Conservation (phyloP, 1,140 invertebrate genomes). For the Bathynomus jamesi region DNA sequence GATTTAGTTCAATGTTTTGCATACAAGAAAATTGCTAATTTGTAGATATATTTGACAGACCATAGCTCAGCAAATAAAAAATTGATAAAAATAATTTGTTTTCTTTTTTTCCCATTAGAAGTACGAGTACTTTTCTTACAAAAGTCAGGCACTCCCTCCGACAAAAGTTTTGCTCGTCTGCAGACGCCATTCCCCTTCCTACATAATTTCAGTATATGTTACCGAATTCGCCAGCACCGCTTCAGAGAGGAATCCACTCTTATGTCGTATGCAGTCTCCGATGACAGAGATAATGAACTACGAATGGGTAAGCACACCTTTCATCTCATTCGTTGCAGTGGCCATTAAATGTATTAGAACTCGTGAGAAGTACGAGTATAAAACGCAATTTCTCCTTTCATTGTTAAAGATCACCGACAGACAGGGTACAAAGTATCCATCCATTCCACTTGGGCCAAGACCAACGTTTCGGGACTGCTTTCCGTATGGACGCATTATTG, state of each 20-base stretch:
- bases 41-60: too few species aligned
- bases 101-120: too few species aligned
- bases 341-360: too few species aligned
- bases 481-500: conserved; percentile 24
- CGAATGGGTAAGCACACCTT: too few species aligned
- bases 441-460: conserved; percentile 18
- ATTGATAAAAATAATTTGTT: too few species aligned
- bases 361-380: too few species aligned
- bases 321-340: too few species aligned
- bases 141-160: neutral
- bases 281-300: conserved; percentile 4
- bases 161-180: neutral
- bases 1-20: too few species aligned
- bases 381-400: too few species aligned
- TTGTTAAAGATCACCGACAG: conserved; percentile 22
- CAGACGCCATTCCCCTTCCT: conserved; percentile 9
- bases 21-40: too few species aligned
- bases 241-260: conserved; percentile 12
- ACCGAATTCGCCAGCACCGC: neutral
- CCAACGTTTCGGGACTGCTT: conserved; percentile 15
- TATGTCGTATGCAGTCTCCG: conserved; percentile 9
- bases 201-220: conserved; percentile 1
- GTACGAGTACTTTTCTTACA: neutral
- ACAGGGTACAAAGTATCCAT: conserved; percentile 20
- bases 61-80: too few species aligned